Evolutionary conservation across 37 sponge, comb jelly and placozoan species (phyloP), one percentile per base, ranked within the genome.

Genomic region (Eunapius fragilis): DNA sequence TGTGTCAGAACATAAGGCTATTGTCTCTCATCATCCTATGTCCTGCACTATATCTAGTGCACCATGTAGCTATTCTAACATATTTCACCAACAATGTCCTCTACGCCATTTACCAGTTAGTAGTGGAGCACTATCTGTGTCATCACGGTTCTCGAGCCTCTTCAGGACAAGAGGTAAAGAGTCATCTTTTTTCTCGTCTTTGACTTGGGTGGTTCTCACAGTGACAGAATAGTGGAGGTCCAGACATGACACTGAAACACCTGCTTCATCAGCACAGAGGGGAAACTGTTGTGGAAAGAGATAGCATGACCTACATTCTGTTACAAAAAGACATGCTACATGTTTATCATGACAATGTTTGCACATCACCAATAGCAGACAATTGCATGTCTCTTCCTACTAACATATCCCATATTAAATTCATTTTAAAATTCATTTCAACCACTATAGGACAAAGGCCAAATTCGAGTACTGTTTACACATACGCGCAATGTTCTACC

Each of bases 241-340:
- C 25, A 89, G 50, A 74, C 85, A 84, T 22, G 90, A 79, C 35
- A 89, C 90, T 24, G 90, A 68, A n/a, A 83, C 38, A 10, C 75
- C 84, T 27, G 74, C 30, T 25, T 72, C 75, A 27, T 34, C 24
- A 17, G 33, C 38, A 37, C 74, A 73, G 14, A 23, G 10, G 13
- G 84, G 84, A 37, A 83, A 83, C 84, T 83, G 48, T 41, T 19
- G 23, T 6, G 31, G 67, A 26, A 13, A 69, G 68, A 68, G 37
- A 81, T 3, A 7, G 45, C 24, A 76, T n/a, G 2, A 72, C 32
- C 25, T 13, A 12, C 17, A 11, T 2, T 17, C 58, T 17, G 6
- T 58, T 58, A 19, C 19, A 58, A 2, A 17, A 58, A 11, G 7
- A 17, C 58, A 19, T 58, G 58, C 47, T 58, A 41, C 6, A 41